A percentile compares a stretch with the other conserved stretches of the same genome.
phyloP scores from a whole-genome alignment of 2,888 invertebrate genomes.

The Idaea aversata region DNA sequence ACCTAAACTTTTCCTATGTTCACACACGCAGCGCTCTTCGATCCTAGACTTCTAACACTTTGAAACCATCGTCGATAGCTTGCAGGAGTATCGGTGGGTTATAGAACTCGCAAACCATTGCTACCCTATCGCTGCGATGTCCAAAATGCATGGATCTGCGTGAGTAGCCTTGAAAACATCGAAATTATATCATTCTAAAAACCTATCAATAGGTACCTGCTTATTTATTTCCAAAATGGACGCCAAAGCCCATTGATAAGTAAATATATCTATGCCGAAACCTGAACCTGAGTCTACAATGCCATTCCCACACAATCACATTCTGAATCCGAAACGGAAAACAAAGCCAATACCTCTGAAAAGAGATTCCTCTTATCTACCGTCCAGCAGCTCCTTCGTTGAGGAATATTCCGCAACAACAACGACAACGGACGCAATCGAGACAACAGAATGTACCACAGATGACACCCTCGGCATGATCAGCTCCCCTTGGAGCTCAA shows the following conservation, averaged over 20 bases:
- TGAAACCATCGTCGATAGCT: conserved; percentile 43
- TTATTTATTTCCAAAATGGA: neutral
- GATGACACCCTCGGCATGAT: conserved; percentile 52
- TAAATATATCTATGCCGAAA: no score
- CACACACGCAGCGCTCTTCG: no score
- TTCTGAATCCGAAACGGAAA: neutral
- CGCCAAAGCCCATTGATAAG: neutral
- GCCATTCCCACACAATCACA: neutral
- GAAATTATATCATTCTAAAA: neutral
- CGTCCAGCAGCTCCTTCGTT: neutral
- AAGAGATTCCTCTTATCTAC: neutral
- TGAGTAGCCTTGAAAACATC: neutral
- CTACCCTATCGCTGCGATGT: conserved; percentile 61
- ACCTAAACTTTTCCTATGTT: no score
- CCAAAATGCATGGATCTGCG: conserved; percentile 49
- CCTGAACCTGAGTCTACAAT: neutral
- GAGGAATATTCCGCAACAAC: conserved; percentile 6
- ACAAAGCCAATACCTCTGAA: neutral
- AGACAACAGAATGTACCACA: conserved; percentile 6
- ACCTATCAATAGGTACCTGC: neutral
- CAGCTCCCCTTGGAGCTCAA: conserved; percentile 45
- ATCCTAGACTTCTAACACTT: no score
- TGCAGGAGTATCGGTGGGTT: conserved; percentile 65
- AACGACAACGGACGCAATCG: conserved; percentile 13
- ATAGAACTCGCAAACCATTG: conserved; percentile 58